Base-by-base conservation (phyloP, 2,797 vertebrate genomes). In the Sylvia borin region DNA sequence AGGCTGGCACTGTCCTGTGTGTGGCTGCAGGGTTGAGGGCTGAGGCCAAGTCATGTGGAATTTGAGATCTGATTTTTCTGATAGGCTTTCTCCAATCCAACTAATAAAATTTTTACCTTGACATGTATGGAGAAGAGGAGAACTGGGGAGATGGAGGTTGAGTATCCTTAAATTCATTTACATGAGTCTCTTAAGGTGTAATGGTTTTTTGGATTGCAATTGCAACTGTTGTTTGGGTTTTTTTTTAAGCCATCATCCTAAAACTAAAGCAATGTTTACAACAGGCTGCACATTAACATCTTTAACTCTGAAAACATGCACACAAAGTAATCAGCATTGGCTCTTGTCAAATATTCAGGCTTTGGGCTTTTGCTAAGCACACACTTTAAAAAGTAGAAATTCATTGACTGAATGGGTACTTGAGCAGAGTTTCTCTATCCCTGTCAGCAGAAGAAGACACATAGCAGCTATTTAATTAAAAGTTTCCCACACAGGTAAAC, bases 1-100 rank as follows among this genome's bases (percentile, higher is more conserved):
- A 66, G 43, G 25, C 25, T 91, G 62, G 8, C 11, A 17, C 21
- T 45, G 32, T 27, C 50, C 62, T 42, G 10, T 21, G 38, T 13
- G 68, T 21, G n/a, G 50, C 43, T 83, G 54, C 32, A 74, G 48
- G 66, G 34, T 50, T 70, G 66, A 93, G 50, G 64, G 34, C 51
- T 70, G 66, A 93, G 50, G 32, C 58, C 36, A 90, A 87, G 21
- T 66, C 61, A 20, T 16, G 66, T 51, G 66, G 47, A 95, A 94
- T 93, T 90, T 82, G 34, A 84, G 71, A 90, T 79, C 54, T 89
- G 8, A 20, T 77, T 94, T 94, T 84, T 90, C 61, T 90, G 62
- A 96, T 93, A 81, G 43, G n/a, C 31, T 87, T 55, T 93, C 61
- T 91, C 40, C 38, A 92, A 66, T 34, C 36, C 40, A 80, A 24